A percentile compares a stretch with the other conserved stretches of the same genome.
These are phyloP conservation scores for Syngnathus acus DNA, from an alignment of 2,797 vertebrate genomes.

Conservation along the genomic window DNA sequence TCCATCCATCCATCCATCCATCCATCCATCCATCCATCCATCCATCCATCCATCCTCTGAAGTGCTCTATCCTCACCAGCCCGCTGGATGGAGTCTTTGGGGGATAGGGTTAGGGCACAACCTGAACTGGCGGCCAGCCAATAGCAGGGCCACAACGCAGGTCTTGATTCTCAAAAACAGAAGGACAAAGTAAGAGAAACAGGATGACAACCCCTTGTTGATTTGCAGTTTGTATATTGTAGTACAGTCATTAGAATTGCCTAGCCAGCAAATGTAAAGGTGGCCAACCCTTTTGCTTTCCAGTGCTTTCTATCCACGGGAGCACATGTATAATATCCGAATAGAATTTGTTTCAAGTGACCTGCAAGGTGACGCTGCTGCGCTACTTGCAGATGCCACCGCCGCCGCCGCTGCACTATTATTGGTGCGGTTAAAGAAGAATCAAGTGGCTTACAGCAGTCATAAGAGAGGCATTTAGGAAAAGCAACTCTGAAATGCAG, in stretches of 20 bases:
- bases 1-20: too few species aligned
- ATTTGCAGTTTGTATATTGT: too few species aligned
- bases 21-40: too few species aligned
- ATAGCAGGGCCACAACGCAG: too few species aligned
- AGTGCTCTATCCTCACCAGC: too few species aligned
- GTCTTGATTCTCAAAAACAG: too few species aligned
- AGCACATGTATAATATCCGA: constrained; percentile 29
- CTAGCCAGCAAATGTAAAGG: background rate
- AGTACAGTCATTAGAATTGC: background rate
- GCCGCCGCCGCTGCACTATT: constrained; percentile 15
- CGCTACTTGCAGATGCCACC: constrained; percentile 11
- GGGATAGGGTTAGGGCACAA: too few species aligned
- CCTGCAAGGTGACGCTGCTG: constrained; percentile 27
- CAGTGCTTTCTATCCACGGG: constrained; percentile 5
- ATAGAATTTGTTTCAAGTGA: constrained; percentile 33
- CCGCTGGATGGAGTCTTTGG: too few species aligned
- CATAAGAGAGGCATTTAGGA: constrained; percentile 21
- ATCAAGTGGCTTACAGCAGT: constrained; percentile 44
- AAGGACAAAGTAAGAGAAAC: too few species aligned
- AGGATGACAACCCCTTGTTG: too few species aligned
- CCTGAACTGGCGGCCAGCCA: too few species aligned
- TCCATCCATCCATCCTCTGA: too few species aligned
- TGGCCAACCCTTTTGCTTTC: background rate
- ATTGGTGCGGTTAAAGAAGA: constrained; percentile 40
- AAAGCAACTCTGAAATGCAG: constrained; percentile 47